Evolutionary conservation across 2,113 vertebrate genomes (phyloP).

Genomic region (Myotis yumanensis): DNA sequence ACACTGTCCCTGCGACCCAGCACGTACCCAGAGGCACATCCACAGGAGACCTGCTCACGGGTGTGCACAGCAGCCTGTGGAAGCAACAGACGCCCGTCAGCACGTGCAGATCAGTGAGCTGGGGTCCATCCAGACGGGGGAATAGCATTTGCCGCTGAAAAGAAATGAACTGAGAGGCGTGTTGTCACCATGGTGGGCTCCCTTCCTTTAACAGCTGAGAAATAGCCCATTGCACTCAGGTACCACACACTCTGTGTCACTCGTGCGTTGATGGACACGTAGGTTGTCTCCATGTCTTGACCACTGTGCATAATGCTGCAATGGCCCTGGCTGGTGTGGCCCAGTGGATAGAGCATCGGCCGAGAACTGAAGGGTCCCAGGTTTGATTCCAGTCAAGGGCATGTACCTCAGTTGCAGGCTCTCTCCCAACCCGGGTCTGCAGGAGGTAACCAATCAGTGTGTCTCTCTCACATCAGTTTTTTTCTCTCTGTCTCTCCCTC

Average conservation of each 20-base stretch:
- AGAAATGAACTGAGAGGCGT: not conserved
- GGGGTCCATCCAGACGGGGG: accelerated
- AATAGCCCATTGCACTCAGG: not conserved
- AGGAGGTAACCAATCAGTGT: no score
- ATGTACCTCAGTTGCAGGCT: no score
- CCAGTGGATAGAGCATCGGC: no score
- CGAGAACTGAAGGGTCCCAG: no score
- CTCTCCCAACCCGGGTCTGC: no score
- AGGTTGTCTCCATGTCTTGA: not conserved
- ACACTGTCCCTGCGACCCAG: accelerated
- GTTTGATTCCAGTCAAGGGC: no score
- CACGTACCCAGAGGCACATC: not conserved
- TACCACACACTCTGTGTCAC: no score
- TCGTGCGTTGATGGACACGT: no score
- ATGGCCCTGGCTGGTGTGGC: no score
- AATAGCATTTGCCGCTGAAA: not conserved
- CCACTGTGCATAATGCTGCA: not conserved
- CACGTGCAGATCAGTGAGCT: accelerated
- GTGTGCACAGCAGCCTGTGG: accelerated
- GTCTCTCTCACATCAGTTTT: no score
- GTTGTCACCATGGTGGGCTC: not conserved
- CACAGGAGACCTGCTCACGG: accelerated
- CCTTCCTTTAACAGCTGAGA: not conserved
- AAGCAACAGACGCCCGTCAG: not conserved
- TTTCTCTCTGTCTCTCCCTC: no score